phyloP scores from a whole-genome alignment of 1,140 invertebrate genomes.

The Microplitis demolitor region DNA sequence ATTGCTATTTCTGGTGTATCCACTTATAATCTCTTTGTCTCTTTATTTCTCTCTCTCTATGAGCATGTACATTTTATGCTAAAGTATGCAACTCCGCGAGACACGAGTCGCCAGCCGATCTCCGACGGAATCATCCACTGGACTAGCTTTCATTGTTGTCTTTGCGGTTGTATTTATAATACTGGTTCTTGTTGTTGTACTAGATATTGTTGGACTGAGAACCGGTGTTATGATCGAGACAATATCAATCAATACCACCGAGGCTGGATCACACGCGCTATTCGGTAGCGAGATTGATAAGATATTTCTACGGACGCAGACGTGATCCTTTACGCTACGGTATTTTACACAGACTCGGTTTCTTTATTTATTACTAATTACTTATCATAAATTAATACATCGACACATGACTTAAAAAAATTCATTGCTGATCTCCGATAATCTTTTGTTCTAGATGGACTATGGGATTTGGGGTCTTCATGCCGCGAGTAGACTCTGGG shows the following conservation, averaged over 20 bases:
- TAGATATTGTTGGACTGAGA: background rate
- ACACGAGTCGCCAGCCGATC: slow-evolving; percentile 43
- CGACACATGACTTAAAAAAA: background rate
- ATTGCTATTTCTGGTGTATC: no score
- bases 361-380: background rate
- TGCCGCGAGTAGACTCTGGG: slow-evolving; percentile 56
- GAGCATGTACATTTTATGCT: slow-evolving; percentile 48
- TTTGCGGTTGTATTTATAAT: background rate
- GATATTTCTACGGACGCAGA: background rate
- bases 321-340: no score
- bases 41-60: slow-evolving; percentile 32
- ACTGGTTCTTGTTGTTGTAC: background rate
- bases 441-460: slow-evolving; percentile 50
- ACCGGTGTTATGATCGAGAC: background rate
- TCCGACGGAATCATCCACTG: slow-evolving; percentile 39
- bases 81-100: slow-evolving; percentile 49
- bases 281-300: background rate
- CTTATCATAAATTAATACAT: background rate
- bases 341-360: background rate
- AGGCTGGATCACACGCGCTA: background rate
- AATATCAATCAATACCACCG: background rate
- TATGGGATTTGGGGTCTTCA: slow-evolving; percentile 60
- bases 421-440: background rate
- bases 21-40: background rate
- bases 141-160: slow-evolving; percentile 29